phyloP scores from a whole-genome alignment of 2,797 vertebrate genomes.

The Rhabdomys pumilio region DNA sequence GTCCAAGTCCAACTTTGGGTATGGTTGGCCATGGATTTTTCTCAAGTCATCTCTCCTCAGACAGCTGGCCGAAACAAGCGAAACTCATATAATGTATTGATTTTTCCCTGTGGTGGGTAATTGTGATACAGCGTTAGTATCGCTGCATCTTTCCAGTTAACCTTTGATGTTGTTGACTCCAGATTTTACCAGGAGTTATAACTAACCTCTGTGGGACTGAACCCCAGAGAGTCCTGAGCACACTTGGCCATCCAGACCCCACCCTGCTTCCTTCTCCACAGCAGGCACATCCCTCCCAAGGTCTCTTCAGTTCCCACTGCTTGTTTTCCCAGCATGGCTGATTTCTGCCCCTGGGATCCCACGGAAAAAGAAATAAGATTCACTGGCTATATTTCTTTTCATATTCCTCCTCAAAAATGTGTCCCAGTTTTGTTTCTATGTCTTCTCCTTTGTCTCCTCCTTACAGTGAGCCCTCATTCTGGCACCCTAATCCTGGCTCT shows the following conservation, averaged over 20 bases:
- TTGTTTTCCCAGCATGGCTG: neutral
- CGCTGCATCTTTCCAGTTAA: neutral
- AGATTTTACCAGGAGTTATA: neutral
- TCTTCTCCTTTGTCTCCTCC: neutral
- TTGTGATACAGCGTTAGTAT: too few species aligned
- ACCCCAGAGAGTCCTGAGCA: neutral
- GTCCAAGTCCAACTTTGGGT: neutral
- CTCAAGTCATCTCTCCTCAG: neutral
- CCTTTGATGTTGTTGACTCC: constrained; percentile 16
- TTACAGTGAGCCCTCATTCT: neutral
- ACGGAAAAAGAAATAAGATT: neutral
- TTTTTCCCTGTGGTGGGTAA: neutral
- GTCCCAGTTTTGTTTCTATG: neutral
- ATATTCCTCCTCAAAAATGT: neutral
- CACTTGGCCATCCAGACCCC: neutral
- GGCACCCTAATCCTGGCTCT: neutral
- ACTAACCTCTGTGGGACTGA: neutral
- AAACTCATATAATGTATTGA: neutral
- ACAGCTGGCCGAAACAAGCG: neutral
- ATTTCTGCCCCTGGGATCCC: neutral
- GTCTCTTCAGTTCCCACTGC: neutral
- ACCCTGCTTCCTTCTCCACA: neutral
- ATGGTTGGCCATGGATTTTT: neutral
- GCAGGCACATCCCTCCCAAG: neutral
- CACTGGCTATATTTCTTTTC: neutral